These are phyloP conservation scores for Charadrius vociferus DNA, from an alignment of 2,113 vertebrate genomes.

Conservation along the genomic window DNA sequence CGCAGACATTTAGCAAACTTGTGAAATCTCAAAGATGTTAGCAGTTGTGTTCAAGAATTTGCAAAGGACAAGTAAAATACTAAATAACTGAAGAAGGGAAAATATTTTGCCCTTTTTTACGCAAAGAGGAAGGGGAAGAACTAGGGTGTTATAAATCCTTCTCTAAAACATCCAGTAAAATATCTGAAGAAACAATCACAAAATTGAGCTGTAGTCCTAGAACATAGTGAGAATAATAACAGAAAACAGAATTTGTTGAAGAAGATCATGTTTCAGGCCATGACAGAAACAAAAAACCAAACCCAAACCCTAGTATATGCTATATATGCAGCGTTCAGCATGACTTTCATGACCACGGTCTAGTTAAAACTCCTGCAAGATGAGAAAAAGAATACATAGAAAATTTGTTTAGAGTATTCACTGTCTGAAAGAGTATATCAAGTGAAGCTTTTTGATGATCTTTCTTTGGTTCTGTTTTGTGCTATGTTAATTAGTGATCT, in stretches of 20 bases:
- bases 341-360: not conserved
- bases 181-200: not conserved
- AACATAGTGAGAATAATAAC: not conserved
- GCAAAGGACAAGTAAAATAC: not conserved
- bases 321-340: not conserved
- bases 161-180: not conserved
- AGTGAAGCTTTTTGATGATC: not conserved
- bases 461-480: not conserved
- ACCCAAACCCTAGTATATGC: too few species aligned
- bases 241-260: not conserved
- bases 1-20: not conserved
- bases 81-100: not conserved
- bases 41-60: not conserved
- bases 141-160: not conserved
- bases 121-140: not conserved
- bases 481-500: not conserved
- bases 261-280: not conserved
- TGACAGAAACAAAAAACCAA: not conserved
- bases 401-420: not conserved
- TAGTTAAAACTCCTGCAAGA: not conserved
- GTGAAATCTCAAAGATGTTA: not conserved
- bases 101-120: not conserved
- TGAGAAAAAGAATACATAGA: not conserved
- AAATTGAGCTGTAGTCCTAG: not conserved
- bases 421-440: not conserved